A percentile compares a stretch with the other conserved stretches of the same genome.
Evolutionary conservation across 2,888 invertebrate species (phyloP).

Genomic region (Lasius platythorax): DNA sequence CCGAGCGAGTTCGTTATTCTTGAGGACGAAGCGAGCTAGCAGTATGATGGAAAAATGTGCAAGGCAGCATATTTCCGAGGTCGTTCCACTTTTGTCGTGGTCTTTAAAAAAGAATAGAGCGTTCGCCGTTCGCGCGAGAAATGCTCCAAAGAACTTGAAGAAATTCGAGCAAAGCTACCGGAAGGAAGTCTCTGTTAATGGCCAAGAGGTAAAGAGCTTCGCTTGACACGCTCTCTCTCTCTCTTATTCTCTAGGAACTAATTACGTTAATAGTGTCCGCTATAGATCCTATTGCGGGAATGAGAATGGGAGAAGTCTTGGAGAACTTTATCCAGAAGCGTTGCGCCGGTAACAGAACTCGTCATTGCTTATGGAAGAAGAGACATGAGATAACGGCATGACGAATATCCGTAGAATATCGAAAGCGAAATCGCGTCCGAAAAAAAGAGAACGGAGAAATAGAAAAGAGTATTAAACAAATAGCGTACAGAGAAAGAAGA

Average conservation of each 20-base stretch:
- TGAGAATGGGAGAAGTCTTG: slow-evolving; percentile 20
- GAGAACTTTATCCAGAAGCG: slow-evolving; percentile 27
- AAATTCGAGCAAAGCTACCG: slow-evolving; percentile 32
- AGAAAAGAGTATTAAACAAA: slow-evolving; percentile 37
- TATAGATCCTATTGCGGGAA: slow-evolving; percentile 30
- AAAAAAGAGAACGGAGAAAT: not conserved
- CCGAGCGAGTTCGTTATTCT: slow-evolving; percentile 36
- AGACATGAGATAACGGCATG: slow-evolving; percentile 16
- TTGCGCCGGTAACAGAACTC: not conserved
- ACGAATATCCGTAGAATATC: slow-evolving; percentile 20
- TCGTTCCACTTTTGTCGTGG: slow-evolving; percentile 31
- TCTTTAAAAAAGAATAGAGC: slow-evolving; percentile 19
- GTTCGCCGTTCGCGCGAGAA: not conserved
- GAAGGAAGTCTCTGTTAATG: slow-evolving; percentile 33
- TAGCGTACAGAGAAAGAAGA: not conserved
- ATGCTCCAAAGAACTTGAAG: slow-evolving; percentile 36
- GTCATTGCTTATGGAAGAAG: not conserved
- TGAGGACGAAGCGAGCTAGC: slow-evolving; percentile 11
- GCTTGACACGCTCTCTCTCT: slow-evolving; percentile 21
- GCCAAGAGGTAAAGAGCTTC: slow-evolving; percentile 11
- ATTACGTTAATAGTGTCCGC: slow-evolving; percentile 40
- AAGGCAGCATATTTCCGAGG: slow-evolving; percentile 39
- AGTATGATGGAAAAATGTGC: slow-evolving; percentile 39
- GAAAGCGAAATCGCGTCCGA: not conserved
- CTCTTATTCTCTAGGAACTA: slow-evolving; percentile 16